Percentiles rank a stretch among this genome's conserved stretches.
Conservation (phyloP, 2,113 vertebrate genomes). For the Caloenas nicobarica region DNA sequence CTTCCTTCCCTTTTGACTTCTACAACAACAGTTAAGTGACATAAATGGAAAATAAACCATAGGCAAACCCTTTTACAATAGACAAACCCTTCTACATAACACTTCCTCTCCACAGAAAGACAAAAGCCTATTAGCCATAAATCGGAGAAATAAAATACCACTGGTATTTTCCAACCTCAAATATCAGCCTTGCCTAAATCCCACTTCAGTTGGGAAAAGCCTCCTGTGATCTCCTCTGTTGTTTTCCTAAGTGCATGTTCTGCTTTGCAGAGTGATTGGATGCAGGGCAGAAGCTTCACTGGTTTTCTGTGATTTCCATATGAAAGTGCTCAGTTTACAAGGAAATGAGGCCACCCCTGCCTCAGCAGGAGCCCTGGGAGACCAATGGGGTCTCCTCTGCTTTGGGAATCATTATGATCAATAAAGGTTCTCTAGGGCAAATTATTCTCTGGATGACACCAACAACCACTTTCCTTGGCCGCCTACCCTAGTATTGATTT, state of each 20-base stretch:
- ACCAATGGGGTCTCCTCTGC: not conserved
- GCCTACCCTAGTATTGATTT: not conserved
- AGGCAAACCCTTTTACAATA: not conserved
- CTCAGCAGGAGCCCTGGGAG: not conserved
- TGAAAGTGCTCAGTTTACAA: not conserved
- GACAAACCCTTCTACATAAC: not conserved
- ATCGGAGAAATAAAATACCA: not conserved
- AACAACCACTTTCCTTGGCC: not conserved
- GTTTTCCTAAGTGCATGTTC: not conserved
- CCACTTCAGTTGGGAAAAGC: not conserved
- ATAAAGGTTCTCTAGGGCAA: not conserved
- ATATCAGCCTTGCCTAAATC: not conserved
- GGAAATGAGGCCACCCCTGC: not conserved
- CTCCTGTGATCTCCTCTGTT: not conserved
- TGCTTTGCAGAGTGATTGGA: not conserved
- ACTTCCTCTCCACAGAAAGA: not conserved
- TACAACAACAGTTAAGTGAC: not conserved
- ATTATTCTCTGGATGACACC: not conserved
- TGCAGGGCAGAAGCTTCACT: not conserved
- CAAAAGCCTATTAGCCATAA: not conserved
- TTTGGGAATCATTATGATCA: not conserved
- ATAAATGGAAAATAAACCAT: slow-evolving; percentile 3
- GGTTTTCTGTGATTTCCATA: not conserved
- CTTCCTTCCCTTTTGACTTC: slow-evolving; percentile 52
- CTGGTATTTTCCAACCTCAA: not conserved